phyloP scores from a whole-genome alignment of 2,888 invertebrate species.

The Drosophila mercatorum region DNA sequence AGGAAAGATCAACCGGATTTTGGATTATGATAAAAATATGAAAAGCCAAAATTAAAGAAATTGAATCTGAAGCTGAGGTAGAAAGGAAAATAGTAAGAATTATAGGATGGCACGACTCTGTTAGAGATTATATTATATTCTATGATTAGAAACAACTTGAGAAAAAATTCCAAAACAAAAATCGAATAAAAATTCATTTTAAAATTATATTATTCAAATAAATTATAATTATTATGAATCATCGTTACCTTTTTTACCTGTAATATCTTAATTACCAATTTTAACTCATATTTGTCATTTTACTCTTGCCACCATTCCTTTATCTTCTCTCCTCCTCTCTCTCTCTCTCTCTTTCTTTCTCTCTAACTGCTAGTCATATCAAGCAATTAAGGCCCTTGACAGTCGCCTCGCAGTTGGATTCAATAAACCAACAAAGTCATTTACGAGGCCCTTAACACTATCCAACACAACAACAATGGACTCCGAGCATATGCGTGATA shows the following conservation, averaged over 20 bases:
- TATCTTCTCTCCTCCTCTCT: neutral
- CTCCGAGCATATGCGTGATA: conserved; percentile 33
- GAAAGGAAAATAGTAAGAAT: no score
- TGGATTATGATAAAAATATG: neutral
- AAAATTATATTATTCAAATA: no score
- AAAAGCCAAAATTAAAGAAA: no score
- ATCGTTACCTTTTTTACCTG: neutral
- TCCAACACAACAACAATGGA: conserved; percentile 26
- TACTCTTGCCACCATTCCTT: neutral
- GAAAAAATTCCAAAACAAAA: neutral
- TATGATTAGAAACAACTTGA: neutral
- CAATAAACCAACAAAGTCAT: conserved; percentile 72
- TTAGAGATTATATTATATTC: neutral
- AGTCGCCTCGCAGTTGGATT: conserved; percentile 49
- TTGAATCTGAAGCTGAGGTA: no score
- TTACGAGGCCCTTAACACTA: conserved; percentile 70
- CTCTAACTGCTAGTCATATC: conserved; percentile 11
- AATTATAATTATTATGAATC: neutral
- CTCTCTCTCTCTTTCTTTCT: neutral
- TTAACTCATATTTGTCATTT: neutral
- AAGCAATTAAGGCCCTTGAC: conserved; percentile 51
- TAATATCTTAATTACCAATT: neutral
- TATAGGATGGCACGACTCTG: neutral
- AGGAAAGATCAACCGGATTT: neutral
- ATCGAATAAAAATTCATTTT: neutral